Evolutionary conservation across 2,797 vertebrate species (phyloP), one percentile per base, ranked within the genome.

Genomic region (Pitangus sulphuratus): DNA sequence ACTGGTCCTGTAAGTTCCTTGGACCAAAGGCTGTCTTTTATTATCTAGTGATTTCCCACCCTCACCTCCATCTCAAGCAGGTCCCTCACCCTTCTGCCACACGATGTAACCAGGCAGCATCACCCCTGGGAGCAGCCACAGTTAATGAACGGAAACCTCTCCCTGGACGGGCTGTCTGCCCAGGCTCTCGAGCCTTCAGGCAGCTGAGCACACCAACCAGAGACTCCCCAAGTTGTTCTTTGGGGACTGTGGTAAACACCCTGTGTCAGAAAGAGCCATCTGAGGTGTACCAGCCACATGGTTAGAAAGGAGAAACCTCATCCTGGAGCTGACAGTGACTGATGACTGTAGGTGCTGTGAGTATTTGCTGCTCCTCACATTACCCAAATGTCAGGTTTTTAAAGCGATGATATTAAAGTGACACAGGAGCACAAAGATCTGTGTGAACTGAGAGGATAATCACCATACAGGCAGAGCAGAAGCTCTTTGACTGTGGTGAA

Each of bases 391-490:
- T 92, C 93, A 96, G 95, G 85, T 84, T n/a, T 96, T 94, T 89
- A 80, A 93, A 96, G 91, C 88, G 92, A 89, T 95, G 77, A 89
- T 95, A 94, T 96, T 95, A 95, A 91, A 97, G 69, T 37, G 50
- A 93, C 96, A 72, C 95, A 97, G 95, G 82, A 94, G 92, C 42
- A 71, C 87, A 95, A 88, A 91, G 79, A 96, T 84, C 76, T 80
- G 53, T 97, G 97, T 96, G 97, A 98, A 75, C 62, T 93, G 97
- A 97, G 97, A 97, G 92, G 45, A 95, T 96, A 96, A 97, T 97
- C 93, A 94, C 94, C 64, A 74, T 40, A 66, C 95, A 85, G 61
- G 84, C 1, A 5, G 64, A 88, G 86, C 61, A 76, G 3, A 39
- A 93, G 89, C 75, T 82, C 75, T 82, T 86, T 86, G 76, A 92